Percentiles rank a stretch among this genome's conserved stretches.
Conservation (phyloP, 2,888 invertebrate species). For the Drosophila diplacantha region DNA sequence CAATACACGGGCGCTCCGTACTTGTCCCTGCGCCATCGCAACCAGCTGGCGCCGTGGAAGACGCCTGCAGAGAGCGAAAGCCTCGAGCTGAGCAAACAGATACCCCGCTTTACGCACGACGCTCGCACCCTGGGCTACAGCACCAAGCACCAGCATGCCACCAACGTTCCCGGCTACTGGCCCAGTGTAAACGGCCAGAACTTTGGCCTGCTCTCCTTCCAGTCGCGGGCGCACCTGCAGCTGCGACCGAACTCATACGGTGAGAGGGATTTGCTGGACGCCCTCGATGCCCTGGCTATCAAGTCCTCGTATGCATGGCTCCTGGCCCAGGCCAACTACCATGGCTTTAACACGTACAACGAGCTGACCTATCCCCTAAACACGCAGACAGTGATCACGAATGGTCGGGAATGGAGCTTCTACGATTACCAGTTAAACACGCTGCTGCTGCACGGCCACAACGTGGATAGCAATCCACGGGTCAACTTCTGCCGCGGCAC, state of each 20-base stretch:
- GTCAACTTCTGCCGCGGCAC: constrained; percentile 90
- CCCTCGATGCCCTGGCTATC: constrained; percentile 86
- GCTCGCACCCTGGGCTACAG: constrained; percentile 82
- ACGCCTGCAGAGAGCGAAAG: constrained; percentile 80
- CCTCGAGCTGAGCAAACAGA: constrained; percentile 73
- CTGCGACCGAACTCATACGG: constrained; percentile 79
- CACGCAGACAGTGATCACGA: constrained; percentile 91
- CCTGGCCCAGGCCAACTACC: constrained; percentile 86
- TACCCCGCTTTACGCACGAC: constrained; percentile 81
- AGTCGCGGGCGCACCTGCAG: constrained; percentile 82
- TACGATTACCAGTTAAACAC: constrained; percentile 96
- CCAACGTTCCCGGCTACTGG: constrained; percentile 91
- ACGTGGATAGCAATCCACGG: constrained; percentile 82
- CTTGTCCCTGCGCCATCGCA: constrained; percentile 83
- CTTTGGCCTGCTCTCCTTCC: constrained; percentile 88
- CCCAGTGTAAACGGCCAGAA: constrained; percentile 85
- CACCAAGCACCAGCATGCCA: constrained; percentile 81
- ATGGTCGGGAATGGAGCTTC: constrained; percentile 92
- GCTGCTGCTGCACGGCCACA: constrained; percentile 82
- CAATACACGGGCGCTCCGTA: constrained; percentile 85
- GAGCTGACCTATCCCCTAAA: constrained; percentile 94
- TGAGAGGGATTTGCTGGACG: constrained; percentile 80
- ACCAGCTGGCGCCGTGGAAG: constrained; percentile 84
- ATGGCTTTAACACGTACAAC: constrained; percentile 93
- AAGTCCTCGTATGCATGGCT: constrained; percentile 89